Percentiles rank a stretch among this genome's conserved stretches.
Conservation (phyloP, 2,797 vertebrate genomes). For the Chloroceryle amazona region DNA sequence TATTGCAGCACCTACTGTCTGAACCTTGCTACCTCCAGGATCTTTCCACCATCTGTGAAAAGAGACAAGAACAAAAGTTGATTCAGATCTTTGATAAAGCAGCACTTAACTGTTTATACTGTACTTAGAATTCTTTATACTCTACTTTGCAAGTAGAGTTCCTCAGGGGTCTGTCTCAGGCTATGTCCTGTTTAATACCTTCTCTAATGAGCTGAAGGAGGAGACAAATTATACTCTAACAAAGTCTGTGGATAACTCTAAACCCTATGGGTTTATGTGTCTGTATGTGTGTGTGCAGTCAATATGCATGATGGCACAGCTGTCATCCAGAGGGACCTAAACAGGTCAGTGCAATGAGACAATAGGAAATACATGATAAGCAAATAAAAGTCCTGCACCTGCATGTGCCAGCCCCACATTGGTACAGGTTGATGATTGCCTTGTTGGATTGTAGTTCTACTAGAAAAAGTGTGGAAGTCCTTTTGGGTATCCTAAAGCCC, state of each 20-base stretch:
- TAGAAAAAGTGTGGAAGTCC: not conserved
- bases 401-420: accelerated
- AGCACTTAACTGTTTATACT: not conserved
- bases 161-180: not conserved
- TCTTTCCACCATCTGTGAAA: not conserved
- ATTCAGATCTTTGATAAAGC: not conserved
- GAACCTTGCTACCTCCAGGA: not conserved
- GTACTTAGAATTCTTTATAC: too few species aligned
- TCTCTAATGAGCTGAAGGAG: not conserved
- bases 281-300: not conserved
- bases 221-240: not conserved
- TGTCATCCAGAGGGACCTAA: not conserved
- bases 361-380: not conserved
- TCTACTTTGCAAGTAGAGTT: not conserved
- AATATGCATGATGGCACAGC: not conserved
- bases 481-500: not conserved
- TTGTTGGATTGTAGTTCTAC: not conserved
- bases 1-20: not conserved
- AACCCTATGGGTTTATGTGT: not conserved
- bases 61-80: not conserved
- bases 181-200: not conserved
- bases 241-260: not conserved
- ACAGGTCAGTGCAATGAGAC: not conserved
- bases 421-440: not conserved
- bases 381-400: not conserved